These are phyloP conservation scores for Pelobates fuscus DNA, from an alignment of 2,113 vertebrate species.

Conservation along the genomic window DNA sequence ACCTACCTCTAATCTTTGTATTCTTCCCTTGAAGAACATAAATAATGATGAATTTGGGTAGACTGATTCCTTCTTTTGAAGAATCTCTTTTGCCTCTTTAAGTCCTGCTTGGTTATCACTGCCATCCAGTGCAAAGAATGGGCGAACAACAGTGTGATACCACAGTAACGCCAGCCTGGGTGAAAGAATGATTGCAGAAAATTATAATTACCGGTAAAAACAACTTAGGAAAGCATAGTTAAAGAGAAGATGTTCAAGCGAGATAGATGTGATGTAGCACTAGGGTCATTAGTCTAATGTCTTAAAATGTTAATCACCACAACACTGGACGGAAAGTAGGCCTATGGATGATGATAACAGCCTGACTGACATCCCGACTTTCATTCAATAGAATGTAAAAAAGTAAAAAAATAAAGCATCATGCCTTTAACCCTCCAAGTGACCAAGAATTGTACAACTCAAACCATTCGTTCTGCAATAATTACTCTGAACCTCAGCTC, in stretches of 20 bases:
- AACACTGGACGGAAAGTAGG: no score
- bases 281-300: no score
- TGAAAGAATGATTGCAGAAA: slow-evolving; percentile 26
- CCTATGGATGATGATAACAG: no score
- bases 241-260: background rate
- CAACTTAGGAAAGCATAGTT: background rate
- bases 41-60: slow-evolving; percentile 98
- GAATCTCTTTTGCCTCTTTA: slow-evolving; percentile 92
- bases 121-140: slow-evolving; percentile 96
- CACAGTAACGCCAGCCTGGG: slow-evolving; percentile 91
- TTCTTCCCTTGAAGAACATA: slow-evolving; percentile 97
- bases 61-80: slow-evolving; percentile 89
- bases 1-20: slow-evolving; percentile 92
- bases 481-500: no score
- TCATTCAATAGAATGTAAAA: no score
- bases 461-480: no score
- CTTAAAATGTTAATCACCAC: no score
- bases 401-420: no score
- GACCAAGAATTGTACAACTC: no score
- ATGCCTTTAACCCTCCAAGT: no score
- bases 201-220: background rate
- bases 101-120: slow-evolving; percentile 86
- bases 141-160: slow-evolving; percentile 97
- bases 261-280: no score
- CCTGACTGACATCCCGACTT: no score